These are phyloP conservation scores for Callorhinus ursinus DNA, from an alignment of 2,113 vertebrate genomes.

Conservation along the genomic window DNA sequence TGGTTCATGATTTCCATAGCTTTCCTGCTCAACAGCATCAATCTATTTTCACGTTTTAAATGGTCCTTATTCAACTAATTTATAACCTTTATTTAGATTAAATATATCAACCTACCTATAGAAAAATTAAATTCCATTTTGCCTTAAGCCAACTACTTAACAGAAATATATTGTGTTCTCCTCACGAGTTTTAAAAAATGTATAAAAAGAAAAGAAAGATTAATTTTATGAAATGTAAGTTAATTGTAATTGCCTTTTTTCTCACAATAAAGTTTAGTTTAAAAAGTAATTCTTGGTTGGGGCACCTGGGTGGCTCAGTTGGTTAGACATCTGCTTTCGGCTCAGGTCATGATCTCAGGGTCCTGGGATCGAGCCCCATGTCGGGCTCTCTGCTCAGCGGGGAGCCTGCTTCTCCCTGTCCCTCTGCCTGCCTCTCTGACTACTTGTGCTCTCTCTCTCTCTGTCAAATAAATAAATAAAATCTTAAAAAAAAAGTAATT, in stretches of 20 bases:
- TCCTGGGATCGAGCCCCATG: no score
- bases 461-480: no score
- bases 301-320: no score
- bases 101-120: background rate
- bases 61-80: background rate
- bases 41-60: background rate
- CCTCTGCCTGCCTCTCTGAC: no score
- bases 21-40: background rate
- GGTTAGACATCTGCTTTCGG: no score
- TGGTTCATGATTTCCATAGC: background rate
- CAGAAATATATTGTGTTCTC: background rate
- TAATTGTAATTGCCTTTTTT: background rate
- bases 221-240: constrained; percentile 38
- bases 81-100: background rate
- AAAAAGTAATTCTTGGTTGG: background rate
- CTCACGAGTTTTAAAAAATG: background rate
- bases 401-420: no score
- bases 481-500: background rate
- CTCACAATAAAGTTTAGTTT: background rate
- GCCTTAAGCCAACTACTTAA: constrained; percentile 5
- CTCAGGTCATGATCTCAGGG: no score
- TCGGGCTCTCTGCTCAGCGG: no score
- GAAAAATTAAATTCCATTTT: constrained; percentile 38
- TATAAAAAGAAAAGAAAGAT: constrained; percentile 4
- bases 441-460: no score